These are phyloP conservation scores for Aelia acuminata DNA, from an alignment of 2,888 invertebrate species.

Conservation along the genomic window DNA sequence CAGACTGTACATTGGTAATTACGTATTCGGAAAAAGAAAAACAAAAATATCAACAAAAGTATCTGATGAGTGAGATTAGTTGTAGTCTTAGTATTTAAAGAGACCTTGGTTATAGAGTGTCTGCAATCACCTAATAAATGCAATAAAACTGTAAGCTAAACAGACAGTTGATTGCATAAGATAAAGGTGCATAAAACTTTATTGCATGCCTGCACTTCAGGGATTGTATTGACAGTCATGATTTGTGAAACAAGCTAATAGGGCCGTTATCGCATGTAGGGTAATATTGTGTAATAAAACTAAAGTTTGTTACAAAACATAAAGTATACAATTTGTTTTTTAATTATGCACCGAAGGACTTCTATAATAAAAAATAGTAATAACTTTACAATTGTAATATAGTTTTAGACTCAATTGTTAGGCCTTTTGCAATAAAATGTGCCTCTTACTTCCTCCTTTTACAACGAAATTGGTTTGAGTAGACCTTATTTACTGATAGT, in stretches of 20 bases:
- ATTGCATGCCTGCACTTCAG: neutral
- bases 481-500: neutral
- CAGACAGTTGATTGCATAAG: neutral
- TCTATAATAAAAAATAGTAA: neutral
- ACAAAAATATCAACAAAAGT: too few species aligned
- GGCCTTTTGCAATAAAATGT: neutral
- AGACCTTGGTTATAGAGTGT: too few species aligned
- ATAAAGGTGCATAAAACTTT: neutral
- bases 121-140: too few species aligned
- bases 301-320: neutral
- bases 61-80: too few species aligned
- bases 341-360: neutral
- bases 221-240: neutral
- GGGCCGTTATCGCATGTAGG: neutral
- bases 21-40: too few species aligned
- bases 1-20: too few species aligned
- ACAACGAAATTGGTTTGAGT: neutral
- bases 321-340: neutral
- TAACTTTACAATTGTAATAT: neutral
- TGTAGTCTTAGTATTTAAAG: too few species aligned
- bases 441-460: constrained; percentile 6
- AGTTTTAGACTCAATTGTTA: neutral
- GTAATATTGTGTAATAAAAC: neutral
- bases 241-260: neutral
- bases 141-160: too few species aligned